Evolutionary conservation across 1,140 invertebrate species (phyloP), one percentile per base, ranked within the genome.

Genomic region (Belonocnema kinseyi): DNA sequence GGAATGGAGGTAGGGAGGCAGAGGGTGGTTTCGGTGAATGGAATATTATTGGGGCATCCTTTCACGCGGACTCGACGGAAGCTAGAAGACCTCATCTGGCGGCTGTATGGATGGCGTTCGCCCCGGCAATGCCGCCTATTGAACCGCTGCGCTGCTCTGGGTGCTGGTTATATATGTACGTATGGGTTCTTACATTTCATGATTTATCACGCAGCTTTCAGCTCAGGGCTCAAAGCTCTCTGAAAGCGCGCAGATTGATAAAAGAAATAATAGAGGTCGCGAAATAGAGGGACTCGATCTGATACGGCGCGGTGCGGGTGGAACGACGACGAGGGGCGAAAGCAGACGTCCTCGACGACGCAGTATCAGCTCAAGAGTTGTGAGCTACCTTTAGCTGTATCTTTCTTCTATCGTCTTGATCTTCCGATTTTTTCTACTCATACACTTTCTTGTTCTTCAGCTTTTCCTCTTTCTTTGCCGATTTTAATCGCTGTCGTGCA

Each of bases 21-120:
- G 77, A 81, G 81, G 82, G 76, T 75, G 80, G 81, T 84, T 83
- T 33, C 77, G 79, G 76, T 91, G 90, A 92, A 92, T 92, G 90
- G 90, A 92, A 91, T 91, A 92, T 91, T 91, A 92, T 92, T 92
- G 91, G 90, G 89, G 90, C 89, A 92, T 92, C 91, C 89, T 92
- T 92, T 92, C 90, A 92, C 90, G 88, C 89, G 90, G 89, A 90
- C 89, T 90, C 88, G 84, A 88, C 90, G 89, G 89, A 92, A 91
- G 89, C 90, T 88, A 86, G 90, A 90, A 91, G 90, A 92, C 91
- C 91, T 92, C 90, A 91, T 91, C 90, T 91, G 88, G 87, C 82
- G 83, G 81, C 87, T 91, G 83, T 90, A 89, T 89, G 87, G 89
- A 90, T 89, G 87, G 84, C 85, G 87, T 86, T 89, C 87, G 86